These are phyloP conservation scores for Caenorhabditis brenneri DNA, from an alignment of 1,140 invertebrate species.

Conservation along the genomic window DNA sequence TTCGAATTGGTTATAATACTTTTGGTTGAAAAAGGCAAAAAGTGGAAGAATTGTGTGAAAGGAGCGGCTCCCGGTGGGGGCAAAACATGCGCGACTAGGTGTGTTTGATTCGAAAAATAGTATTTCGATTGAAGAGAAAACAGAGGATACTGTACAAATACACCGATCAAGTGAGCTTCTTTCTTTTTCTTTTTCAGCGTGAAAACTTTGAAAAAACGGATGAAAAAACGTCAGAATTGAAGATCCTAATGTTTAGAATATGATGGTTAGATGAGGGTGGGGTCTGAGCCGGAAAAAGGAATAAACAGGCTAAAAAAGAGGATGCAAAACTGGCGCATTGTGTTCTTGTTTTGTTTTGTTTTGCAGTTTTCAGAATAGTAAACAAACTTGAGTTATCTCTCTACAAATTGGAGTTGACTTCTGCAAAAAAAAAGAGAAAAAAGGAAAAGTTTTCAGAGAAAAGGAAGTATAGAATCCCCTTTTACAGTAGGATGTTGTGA, in stretches of 20 bases:
- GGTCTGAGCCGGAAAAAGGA: not conserved
- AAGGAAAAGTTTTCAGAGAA: not conserved
- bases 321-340: not conserved
- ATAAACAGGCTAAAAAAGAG: not conserved
- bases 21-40: not conserved
- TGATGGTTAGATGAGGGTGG: not conserved
- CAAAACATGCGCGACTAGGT: conserved; percentile 29
- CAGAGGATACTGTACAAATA: conserved; percentile 32
- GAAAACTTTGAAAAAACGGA: not conserved
- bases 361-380: not conserved
- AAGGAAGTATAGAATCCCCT: not conserved
- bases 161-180: conserved; percentile 4
- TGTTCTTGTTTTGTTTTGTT: conserved; percentile 6
- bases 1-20: not conserved
- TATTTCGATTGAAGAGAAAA: not conserved
- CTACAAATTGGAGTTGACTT: conserved; percentile 23
- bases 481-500: not conserved
- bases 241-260: too few relatives aligned
- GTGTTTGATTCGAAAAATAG: conserved; percentile 17
- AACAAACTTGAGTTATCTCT: conserved; percentile 13
- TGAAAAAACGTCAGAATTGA: not conserved
- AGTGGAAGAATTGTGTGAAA: not conserved
- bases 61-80: conserved; percentile 23
- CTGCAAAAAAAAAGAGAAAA: not conserved
- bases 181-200: not conserved